phyloP scores from a whole-genome alignment of 2,113 vertebrate species.

The Choloepus hoffmanni region DNA sequence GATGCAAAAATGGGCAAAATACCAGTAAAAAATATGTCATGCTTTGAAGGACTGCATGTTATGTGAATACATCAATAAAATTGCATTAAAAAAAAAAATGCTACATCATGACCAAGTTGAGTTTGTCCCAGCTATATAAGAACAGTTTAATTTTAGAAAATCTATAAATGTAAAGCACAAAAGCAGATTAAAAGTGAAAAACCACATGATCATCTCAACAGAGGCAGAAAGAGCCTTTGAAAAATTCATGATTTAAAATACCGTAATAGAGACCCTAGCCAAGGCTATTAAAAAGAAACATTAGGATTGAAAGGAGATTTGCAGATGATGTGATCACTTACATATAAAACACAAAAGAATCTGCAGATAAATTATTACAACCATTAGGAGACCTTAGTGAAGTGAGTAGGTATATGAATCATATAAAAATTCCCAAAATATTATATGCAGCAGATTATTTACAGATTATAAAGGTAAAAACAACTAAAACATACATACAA shows the following conservation, averaged over 20 bases:
- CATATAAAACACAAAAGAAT: conserved; percentile 17
- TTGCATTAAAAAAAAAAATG: too few relatives aligned
- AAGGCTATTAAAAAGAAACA: neutral
- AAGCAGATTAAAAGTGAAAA: too few relatives aligned
- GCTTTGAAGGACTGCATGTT: too few relatives aligned
- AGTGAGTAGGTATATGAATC: neutral
- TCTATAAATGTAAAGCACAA: neutral
- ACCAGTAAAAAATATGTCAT: neutral
- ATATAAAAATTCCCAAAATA: conserved; percentile 12
- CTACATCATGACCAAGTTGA: neutral
- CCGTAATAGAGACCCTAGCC: neutral
- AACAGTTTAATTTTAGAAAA: conserved; percentile 44
- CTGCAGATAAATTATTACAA: neutral
- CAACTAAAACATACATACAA: neutral
- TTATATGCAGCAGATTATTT: neutral
- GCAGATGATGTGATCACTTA: neutral
- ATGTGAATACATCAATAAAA: too few relatives aligned
- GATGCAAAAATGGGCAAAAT: neutral
- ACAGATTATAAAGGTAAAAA: conserved; percentile 28
- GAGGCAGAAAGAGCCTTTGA: too few relatives aligned
- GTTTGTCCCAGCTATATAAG: neutral
- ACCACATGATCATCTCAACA: too few relatives aligned
- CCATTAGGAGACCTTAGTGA: neutral
- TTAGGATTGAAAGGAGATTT: neutral
- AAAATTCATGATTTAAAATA: neutral